Percentiles rank a stretch among this genome's conserved stretches.
Conservation (phyloP, 2,888 invertebrate genomes). For the Cloeon dipterum region DNA sequence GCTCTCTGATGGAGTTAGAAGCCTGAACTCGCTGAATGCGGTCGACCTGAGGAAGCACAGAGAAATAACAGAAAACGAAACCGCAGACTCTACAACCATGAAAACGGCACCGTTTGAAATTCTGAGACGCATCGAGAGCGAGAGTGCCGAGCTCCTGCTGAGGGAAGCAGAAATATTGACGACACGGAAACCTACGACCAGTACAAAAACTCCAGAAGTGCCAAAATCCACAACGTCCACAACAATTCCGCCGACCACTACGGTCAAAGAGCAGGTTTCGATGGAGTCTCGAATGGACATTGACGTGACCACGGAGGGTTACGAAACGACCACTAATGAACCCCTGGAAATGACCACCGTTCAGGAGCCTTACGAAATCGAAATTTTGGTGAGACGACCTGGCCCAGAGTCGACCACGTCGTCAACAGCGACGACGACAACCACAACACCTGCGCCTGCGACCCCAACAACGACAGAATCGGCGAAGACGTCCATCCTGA, state of each 20-base stretch:
- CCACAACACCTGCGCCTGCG: neutral
- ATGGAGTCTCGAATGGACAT: neutral
- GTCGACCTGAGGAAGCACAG: neutral
- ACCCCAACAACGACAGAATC: neutral
- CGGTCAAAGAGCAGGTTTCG: neutral
- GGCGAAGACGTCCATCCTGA: too few relatives aligned
- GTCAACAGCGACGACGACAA: neutral
- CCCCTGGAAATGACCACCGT: constrained; percentile 2
- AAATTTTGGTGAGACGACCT: too few relatives aligned
- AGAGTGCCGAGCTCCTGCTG: neutral
- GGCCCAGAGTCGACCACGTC: neutral
- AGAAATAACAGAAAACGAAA: constrained; percentile 2
- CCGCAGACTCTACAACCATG: constrained; percentile 2
- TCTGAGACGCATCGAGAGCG: neutral
- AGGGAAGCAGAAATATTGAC: neutral
- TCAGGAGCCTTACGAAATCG: neutral
- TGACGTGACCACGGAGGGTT: neutral
- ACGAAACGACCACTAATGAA: constrained; percentile 1
- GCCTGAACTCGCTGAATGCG: too few relatives aligned
- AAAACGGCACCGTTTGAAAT: neutral
- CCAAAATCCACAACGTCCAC: neutral
- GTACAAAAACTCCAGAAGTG: neutral
- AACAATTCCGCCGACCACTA: neutral
- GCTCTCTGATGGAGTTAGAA: neutral
- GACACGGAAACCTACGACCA: neutral